Conservation (phyloP, 2,113 vertebrate species). For the Syngnathus scovelli region DNA sequence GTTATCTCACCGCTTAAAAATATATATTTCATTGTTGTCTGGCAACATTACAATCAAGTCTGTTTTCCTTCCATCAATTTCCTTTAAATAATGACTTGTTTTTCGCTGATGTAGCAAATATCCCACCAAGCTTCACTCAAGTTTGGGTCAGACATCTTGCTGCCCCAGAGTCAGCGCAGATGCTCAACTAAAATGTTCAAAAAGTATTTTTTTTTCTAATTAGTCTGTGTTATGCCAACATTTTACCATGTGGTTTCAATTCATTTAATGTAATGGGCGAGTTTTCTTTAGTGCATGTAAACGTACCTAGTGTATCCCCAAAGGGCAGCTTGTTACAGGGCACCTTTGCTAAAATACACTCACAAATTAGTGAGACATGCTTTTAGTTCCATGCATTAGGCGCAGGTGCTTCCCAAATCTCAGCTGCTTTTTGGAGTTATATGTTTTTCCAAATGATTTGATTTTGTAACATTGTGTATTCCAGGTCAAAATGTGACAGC, state of each 20-base stretch:
- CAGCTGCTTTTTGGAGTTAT: conserved; percentile 22
- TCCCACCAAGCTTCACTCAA: background rate
- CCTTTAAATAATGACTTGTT: background rate
- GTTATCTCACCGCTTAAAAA: background rate
- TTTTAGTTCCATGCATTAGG: conserved; percentile 35
- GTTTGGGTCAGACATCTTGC: background rate
- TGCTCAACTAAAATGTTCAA: background rate
- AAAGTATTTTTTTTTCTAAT: background rate
- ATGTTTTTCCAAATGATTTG: conserved; percentile 10
- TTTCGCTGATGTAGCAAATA: background rate
- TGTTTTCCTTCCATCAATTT: background rate
- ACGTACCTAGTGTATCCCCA: conserved; percentile 58
- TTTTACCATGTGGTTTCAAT: background rate
- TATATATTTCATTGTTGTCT: background rate
- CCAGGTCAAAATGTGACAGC: background rate
- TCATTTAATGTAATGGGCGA: background rate
- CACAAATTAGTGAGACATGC: conserved; percentile 60
- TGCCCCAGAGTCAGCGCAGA: background rate
- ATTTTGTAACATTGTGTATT: conserved; percentile 19
- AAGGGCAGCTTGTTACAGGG: conserved; percentile 88
- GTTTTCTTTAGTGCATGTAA: background rate
- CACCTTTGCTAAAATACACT: conserved; percentile 94
- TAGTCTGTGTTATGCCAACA: background rate
- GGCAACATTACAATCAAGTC: background rate
- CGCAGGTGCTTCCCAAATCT: conserved; percentile 16